Conservation (phyloP, 2,113 vertebrate species). For the Hypomesus transpacificus region DNA sequence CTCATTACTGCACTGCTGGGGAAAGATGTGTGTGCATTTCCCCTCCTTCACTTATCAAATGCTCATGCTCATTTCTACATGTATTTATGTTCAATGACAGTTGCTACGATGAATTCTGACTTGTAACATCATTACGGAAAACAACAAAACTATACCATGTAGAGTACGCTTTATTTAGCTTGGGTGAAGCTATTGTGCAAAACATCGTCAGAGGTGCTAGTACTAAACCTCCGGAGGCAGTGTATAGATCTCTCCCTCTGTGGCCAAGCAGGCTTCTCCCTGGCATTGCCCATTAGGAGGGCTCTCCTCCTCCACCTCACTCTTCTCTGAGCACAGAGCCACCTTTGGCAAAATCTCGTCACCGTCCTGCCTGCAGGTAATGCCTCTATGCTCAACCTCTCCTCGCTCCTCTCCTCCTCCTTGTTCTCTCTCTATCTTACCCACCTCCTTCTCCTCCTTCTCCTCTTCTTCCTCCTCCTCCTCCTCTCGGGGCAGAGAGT, state of each 20-base stretch:
- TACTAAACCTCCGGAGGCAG: conserved; percentile 65
- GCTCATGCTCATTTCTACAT: conserved; percentile 45
- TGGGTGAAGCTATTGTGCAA: conserved; percentile 76
- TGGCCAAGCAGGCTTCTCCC: conserved; percentile 35
- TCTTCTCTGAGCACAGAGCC: conserved; percentile 40
- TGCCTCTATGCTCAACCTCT: conserved; percentile 34
- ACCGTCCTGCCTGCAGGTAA: conserved; percentile 37
- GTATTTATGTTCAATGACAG: conserved; percentile 26
- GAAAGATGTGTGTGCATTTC: conserved; percentile 43
- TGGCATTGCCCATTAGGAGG: conserved; percentile 39
- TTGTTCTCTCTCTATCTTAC: conserved; percentile 22
- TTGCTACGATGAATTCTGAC: conserved; percentile 41
- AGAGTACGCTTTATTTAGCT: conserved; percentile 61
- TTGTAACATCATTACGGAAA: conserved; percentile 45
- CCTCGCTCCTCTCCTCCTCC: conserved; percentile 29
- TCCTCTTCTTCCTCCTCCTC: conserved; percentile 36
- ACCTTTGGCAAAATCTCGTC: conserved; percentile 36
- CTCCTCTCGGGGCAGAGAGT: conserved; percentile 47
- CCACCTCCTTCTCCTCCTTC: not conserved
- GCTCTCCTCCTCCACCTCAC: conserved; percentile 23
- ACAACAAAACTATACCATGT: conserved; percentile 45
- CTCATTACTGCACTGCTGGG: conserved; percentile 34
- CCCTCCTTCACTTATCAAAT: conserved; percentile 18
- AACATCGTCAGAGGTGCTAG: conserved; percentile 68
- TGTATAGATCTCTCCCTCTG: conserved; percentile 45